These are phyloP conservation scores for Vanessa cardui DNA, from an alignment of 2,888 invertebrate species.

Conservation along the genomic window DNA sequence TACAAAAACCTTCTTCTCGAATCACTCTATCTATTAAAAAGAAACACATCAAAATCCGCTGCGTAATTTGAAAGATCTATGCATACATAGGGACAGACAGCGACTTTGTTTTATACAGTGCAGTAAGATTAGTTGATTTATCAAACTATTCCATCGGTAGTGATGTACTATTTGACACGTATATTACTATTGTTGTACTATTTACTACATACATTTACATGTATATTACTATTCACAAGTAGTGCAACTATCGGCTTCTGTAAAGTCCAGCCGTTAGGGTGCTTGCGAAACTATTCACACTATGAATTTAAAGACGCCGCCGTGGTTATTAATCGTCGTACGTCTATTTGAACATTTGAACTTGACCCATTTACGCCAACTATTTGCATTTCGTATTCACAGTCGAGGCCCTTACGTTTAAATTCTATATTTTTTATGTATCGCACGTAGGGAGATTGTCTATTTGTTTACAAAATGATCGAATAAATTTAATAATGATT, in stretches of 20 bases:
- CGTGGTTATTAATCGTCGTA: conserved; percentile 41
- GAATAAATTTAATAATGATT: too few species aligned
- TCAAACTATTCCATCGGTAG: too few species aligned
- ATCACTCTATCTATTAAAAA: too few species aligned
- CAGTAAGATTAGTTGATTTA: too few species aligned
- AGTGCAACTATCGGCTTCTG: conserved; percentile 39
- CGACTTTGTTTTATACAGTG: too few species aligned
- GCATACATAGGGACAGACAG: too few species aligned
- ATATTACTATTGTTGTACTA: conserved; percentile 37
- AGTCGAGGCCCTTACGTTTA: conserved; percentile 6
- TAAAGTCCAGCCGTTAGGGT: conserved; percentile 42
- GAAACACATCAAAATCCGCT: too few species aligned
- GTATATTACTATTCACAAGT: conserved; percentile 33
- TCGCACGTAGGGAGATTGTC: conserved; percentile 15
- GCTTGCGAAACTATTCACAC: conserved; percentile 48
- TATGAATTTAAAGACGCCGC: conserved; percentile 48
- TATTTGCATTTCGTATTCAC: conserved; percentile 30
- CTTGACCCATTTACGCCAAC: conserved; percentile 48
- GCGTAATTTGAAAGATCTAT: too few species aligned
- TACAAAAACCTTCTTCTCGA: too few species aligned
- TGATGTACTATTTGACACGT: not conserved
- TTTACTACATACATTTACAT: too few species aligned
- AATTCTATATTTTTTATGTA: conserved; percentile 22
- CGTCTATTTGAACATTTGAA: conserved; percentile 42
- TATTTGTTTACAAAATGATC: not conserved